Evolutionary conservation across 2,113 vertebrate genomes (phyloP).

Genomic region (Paratilapia polleni): DNA sequence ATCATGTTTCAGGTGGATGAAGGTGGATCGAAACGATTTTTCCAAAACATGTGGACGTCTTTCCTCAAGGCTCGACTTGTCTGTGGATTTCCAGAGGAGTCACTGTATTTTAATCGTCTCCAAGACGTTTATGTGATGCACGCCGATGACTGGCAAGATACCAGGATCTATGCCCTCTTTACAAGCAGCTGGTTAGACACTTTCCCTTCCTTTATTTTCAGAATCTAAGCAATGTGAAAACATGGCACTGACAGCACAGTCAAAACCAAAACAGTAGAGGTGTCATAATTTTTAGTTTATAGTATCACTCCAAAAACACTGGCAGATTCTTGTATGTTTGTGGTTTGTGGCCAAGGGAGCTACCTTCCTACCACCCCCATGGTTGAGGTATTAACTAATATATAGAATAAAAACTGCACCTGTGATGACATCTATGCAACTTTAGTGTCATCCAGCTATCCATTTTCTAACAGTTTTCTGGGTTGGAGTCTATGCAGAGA

Average conservation of each 20-base stretch:
- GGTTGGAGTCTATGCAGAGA: too few species aligned
- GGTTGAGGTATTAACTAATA: too few species aligned
- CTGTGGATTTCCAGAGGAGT: slow-evolving; percentile 86
- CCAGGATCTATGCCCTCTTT: slow-evolving; percentile 88
- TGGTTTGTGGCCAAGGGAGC: too few species aligned
- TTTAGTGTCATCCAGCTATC: too few species aligned
- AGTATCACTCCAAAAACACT: not conserved
- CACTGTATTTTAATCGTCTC: slow-evolving; percentile 89
- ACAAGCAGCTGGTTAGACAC: slow-evolving; percentile 89
- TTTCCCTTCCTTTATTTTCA: slow-evolving; percentile 11
- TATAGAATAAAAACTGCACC: too few species aligned
- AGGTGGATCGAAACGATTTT: slow-evolving; percentile 85
- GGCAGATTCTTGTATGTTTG: too few species aligned
- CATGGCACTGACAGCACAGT: not conserved
- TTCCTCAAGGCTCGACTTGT: slow-evolving; percentile 92
- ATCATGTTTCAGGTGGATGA: slow-evolving; percentile 83
- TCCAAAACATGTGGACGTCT: slow-evolving; percentile 91
- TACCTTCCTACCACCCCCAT: too few species aligned
- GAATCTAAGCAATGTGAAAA: not conserved
- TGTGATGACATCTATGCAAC: too few species aligned
- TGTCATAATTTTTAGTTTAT: not conserved
- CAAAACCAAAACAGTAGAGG: not conserved
- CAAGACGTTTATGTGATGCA: slow-evolving; percentile 87
- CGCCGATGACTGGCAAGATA: slow-evolving; percentile 79
- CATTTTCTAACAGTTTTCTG: too few species aligned